Base-by-base conservation (phyloP, 1,140 invertebrate species). In the Drosophila kanapiae region DNA sequence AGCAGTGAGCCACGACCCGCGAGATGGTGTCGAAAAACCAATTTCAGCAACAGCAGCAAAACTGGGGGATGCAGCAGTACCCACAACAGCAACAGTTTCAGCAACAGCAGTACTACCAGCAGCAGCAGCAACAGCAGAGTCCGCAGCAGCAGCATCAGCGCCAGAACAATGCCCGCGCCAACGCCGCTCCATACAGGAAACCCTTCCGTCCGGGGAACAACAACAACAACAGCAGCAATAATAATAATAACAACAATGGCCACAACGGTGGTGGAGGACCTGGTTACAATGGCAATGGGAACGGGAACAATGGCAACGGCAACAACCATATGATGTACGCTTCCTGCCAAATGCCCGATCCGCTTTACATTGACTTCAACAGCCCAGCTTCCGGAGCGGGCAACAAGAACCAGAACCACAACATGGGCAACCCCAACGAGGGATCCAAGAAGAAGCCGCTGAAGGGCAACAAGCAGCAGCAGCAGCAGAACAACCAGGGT, bases 361-460 rank as follows among this genome's bases (percentile, higher is more conserved):
- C 92, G 4, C 90, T 93, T 7, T 93, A 93, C 57, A 80, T 92
- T 23, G 92, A 93, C 69, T 93, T 93, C 13, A 93, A 91, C 64
- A 77, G 76, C 11, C 91, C 91, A 1, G 35, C 83, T 68, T 54
- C 53, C 6, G 14, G 75, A 14, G 59, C 63, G 13, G 56, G 53
- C 10, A 33, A 29, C 35, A 56, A 51, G 40, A 37, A 38, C 40
- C 75, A 42, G n/a, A 43, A 43, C 16, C 56, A 29, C 4, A 16
- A 38, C 18, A 38, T 54, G 18, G 53, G 33, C 35, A 54, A 54
- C 35, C 23, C 53, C 13, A 63, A 54, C 42, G 69, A 69, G 54
- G 71, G 60, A 14, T 35, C 40, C 9, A 92, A 86, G 54, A 92
- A 86, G 56, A 92, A 91, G 43, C 58, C 48, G 7, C 57, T 80